These are phyloP conservation scores for Andrena camellia DNA, from an alignment of 2,888 invertebrate species.

Conservation along the genomic window DNA sequence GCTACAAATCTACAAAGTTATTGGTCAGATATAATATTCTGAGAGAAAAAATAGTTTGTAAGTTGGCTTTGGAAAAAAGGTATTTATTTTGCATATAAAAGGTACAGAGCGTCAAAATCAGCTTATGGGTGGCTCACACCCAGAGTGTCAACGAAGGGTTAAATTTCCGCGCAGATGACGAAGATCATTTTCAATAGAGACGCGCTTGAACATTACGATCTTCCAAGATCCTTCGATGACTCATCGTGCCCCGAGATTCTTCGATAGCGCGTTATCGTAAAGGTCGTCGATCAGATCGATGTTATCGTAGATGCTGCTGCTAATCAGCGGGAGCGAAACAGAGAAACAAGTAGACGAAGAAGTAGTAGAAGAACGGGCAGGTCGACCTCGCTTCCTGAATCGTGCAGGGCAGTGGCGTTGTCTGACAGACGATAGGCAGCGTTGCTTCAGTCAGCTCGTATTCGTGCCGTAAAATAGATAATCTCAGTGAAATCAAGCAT, in stretches of 20 bases:
- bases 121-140: no score
- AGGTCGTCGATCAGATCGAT: constrained; percentile 64
- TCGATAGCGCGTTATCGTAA: constrained; percentile 69
- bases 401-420: constrained; percentile 64
- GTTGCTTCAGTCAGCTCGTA: background rate
- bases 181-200: constrained; percentile 31
- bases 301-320: constrained; percentile 60
- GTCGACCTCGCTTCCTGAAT: constrained; percentile 69
- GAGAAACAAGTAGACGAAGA: constrained; percentile 41
- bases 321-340: constrained; percentile 58
- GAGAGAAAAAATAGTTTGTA: no score
- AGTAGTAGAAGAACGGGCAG: constrained; percentile 34
- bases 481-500: constrained; percentile 49
- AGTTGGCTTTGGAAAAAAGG: no score
- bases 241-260: constrained; percentile 60
- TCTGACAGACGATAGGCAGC: constrained; percentile 45
- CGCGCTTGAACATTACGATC: constrained; percentile 40
- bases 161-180: constrained; percentile 38
- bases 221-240: constrained; percentile 62
- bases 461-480: constrained; percentile 32
- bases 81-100: no score
- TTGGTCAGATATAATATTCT: no score
- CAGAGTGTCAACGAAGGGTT: no score
- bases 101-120: no score
- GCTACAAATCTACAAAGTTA: no score